A percentile compares a stretch with the other conserved stretches of the same genome.
phyloP scores from a whole-genome alignment of 2,888 invertebrate species.

The Nebria brevicollis region DNA sequence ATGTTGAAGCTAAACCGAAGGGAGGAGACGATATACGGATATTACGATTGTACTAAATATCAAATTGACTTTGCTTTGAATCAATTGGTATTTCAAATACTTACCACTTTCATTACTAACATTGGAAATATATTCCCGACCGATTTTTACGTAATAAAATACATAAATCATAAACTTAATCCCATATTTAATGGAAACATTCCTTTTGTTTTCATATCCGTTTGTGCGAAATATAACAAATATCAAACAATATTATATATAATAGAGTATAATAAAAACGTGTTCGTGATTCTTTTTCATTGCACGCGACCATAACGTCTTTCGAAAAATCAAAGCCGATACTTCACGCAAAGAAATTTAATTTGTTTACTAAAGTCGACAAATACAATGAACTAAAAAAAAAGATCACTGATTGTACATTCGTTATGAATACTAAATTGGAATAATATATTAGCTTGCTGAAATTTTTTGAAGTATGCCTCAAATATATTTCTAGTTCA shows the following conservation, averaged over 20 bases:
- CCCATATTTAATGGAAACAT: neutral
- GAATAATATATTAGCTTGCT: neutral
- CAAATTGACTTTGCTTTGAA: conserved; percentile 8
- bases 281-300: neutral
- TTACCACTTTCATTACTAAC: neutral
- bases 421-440: neutral
- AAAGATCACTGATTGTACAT: conserved; percentile 2
- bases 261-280: conserved; percentile 2
- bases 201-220: neutral
- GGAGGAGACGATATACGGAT: conserved; percentile 3
- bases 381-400: conserved; percentile 2
- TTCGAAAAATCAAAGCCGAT: conserved; percentile 5
- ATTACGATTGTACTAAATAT: conserved; percentile 9
- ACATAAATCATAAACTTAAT: conserved; percentile 8
- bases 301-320: neutral
- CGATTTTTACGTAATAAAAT: neutral
- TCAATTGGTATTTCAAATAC: neutral
- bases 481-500: neutral
- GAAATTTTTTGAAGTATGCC: neutral
- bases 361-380: conserved; percentile 21
- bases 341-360: conserved; percentile 1
- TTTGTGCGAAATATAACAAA: neutral
- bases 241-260: conserved; percentile 4
- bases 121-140: neutral
- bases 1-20: conserved; percentile 1